phyloP scores from a whole-genome alignment of 1,140 invertebrate species.

The Cephus cinctus region DNA sequence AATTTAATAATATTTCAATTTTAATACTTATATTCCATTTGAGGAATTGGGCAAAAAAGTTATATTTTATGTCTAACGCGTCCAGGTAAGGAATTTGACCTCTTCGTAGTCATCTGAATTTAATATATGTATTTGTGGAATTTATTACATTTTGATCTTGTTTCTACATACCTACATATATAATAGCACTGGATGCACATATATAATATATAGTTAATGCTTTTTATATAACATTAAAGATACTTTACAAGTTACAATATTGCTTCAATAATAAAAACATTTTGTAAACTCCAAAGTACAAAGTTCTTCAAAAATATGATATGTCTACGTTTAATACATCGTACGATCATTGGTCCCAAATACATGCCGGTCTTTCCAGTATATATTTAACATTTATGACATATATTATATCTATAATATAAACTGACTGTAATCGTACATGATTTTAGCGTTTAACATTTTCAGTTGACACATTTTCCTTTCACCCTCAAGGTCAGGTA shows the following conservation, averaged over 20 bases:
- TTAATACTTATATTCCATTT: too few species aligned
- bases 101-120: neutral
- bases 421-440: constrained; percentile 32
- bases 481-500: constrained; percentile 43
- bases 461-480: constrained; percentile 23
- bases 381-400: constrained; percentile 33
- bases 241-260: constrained; percentile 36
- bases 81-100: neutral
- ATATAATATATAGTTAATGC: constrained; percentile 24
- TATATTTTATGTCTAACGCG: too few species aligned
- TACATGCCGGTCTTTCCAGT: constrained; percentile 29
- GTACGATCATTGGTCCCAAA: constrained; percentile 39
- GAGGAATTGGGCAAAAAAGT: too few species aligned
- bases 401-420: constrained; percentile 45
- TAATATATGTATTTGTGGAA: neutral
- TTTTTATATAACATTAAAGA: constrained; percentile 31
- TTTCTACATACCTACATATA: constrained; percentile 16
- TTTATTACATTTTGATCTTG: constrained; percentile 12
- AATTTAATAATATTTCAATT: too few species aligned
- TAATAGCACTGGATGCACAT: constrained; percentile 19
- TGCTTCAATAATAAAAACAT: constrained; percentile 27
- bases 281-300: constrained; percentile 14
- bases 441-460: constrained; percentile 19
- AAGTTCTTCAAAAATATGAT: constrained; percentile 26
- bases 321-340: constrained; percentile 28